These are phyloP conservation scores for Cheiracanthium punctorium DNA, from an alignment of 2,888 invertebrate species.

Conservation along the genomic window DNA sequence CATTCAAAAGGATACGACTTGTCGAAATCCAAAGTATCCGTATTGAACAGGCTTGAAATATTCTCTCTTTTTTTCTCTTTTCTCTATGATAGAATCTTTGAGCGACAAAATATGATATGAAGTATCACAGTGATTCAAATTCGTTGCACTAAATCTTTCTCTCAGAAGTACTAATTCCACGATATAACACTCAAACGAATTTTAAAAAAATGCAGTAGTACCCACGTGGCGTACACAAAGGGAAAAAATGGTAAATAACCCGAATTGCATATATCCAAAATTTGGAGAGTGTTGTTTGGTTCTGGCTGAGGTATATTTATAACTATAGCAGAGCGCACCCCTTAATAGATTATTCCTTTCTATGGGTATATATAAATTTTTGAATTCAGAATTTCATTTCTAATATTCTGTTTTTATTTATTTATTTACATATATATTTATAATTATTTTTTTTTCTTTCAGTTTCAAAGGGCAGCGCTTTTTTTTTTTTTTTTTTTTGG, in stretches of 20 bases:
- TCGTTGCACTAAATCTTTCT: slow-evolving; percentile 16
- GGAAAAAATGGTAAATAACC: background rate
- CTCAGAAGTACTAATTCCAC: background rate
- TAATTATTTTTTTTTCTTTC: too few species aligned
- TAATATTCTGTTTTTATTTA: background rate
- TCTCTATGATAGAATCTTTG: background rate
- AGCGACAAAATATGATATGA: slow-evolving; percentile 8
- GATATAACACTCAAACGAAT: background rate
- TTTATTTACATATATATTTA: too few species aligned
- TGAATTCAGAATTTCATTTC: background rate
- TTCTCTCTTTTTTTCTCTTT: background rate
- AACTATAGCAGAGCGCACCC: slow-evolving; percentile 10
- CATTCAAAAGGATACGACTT: slow-evolving; percentile 59
- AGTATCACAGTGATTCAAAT: slow-evolving; percentile 32
- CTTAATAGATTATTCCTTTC: slow-evolving; percentile 2
- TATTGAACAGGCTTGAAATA: background rate
- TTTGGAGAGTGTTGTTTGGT: background rate
- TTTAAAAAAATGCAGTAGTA: slow-evolving; percentile 1
- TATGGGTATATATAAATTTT: too few species aligned
- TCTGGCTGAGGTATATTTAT: slow-evolving; percentile 10
- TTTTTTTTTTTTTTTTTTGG: too few species aligned
- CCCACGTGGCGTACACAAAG: slow-evolving; percentile 43
- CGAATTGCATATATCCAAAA: background rate
- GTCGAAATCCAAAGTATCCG: slow-evolving; percentile 5
- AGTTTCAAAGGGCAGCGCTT: background rate